A percentile compares a stretch with the other conserved stretches of the same genome.
These are phyloP conservation scores for Ptyas mucosa DNA, from an alignment of 2,113 vertebrate genomes.

Conservation along the genomic window DNA sequence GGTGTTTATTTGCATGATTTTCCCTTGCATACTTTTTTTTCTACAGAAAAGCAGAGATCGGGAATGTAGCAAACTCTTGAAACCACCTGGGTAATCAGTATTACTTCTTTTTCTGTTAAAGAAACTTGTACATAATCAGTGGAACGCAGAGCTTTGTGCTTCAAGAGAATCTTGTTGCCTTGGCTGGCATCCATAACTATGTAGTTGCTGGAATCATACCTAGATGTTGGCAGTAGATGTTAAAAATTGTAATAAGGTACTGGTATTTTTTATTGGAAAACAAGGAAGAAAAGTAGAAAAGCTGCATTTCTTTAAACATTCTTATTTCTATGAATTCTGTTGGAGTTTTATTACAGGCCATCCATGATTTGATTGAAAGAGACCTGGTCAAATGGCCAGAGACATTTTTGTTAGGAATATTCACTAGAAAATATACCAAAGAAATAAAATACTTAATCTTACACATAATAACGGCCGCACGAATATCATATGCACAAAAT, in stretches of 20 bases:
- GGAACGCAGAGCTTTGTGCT: neutral
- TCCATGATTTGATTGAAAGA: neutral
- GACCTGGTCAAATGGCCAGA: neutral
- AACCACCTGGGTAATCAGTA: neutral
- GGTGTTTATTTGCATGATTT: slow-evolving; percentile 19
- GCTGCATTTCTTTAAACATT: slow-evolving; percentile 18
- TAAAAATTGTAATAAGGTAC: neutral
- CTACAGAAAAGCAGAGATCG: slow-evolving; percentile 4
- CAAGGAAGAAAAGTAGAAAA: neutral
- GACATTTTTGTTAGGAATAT: too few relatives aligned
- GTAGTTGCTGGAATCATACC: neutral
- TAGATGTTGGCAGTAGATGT: neutral
- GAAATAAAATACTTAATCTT: too few relatives aligned
- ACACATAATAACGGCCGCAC: too few relatives aligned
- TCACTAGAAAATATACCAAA: too few relatives aligned
- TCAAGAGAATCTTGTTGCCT: neutral
- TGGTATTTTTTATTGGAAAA: slow-evolving; percentile 6
- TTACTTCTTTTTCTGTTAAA: neutral
- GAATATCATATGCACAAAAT: too few relatives aligned
- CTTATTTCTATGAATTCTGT: neutral
- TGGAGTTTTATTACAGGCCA: neutral
- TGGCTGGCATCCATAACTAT: neutral
- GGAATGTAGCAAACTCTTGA: neutral
- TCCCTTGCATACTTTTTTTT: neutral
- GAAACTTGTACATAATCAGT: neutral